Conservation (phyloP, 2,113 vertebrate species). For the Eretmochelys imbricata region DNA sequence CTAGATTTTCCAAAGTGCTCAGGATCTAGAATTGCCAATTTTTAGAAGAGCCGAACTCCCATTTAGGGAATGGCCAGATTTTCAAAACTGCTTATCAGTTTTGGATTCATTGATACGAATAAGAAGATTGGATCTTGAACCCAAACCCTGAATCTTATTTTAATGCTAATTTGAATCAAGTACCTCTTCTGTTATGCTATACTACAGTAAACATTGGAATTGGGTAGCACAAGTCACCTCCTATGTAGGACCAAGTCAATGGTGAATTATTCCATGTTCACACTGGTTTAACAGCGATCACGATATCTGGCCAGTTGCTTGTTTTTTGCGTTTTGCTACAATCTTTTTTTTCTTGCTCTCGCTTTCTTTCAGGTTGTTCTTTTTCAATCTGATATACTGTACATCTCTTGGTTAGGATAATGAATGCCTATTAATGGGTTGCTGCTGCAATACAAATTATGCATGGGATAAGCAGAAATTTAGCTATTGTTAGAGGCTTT, state of each 20-base stretch:
- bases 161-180: not conserved
- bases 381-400: not conserved
- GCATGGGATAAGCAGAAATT: not conserved
- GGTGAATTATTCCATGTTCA: not conserved
- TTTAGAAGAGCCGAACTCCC: not conserved
- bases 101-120: not conserved
- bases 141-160: not conserved
- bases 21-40: not conserved
- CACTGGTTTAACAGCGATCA: not conserved
- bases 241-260: not conserved
- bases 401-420: not conserved
- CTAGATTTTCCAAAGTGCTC: not conserved
- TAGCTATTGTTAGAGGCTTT: not conserved
- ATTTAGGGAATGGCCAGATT: not conserved
- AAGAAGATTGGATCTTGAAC: not conserved
- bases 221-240: not conserved
- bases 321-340: not conserved
- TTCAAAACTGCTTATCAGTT: not conserved
- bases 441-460: not conserved
- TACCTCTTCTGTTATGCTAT: not conserved
- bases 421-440: not conserved
- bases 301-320: not conserved
- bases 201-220: not conserved
- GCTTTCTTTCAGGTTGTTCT: not conserved
- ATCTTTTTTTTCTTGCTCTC: not conserved